Evolutionary conservation across 2,797 vertebrate species (phyloP).

Genomic region (Urocyon cinereoargenteus): DNA sequence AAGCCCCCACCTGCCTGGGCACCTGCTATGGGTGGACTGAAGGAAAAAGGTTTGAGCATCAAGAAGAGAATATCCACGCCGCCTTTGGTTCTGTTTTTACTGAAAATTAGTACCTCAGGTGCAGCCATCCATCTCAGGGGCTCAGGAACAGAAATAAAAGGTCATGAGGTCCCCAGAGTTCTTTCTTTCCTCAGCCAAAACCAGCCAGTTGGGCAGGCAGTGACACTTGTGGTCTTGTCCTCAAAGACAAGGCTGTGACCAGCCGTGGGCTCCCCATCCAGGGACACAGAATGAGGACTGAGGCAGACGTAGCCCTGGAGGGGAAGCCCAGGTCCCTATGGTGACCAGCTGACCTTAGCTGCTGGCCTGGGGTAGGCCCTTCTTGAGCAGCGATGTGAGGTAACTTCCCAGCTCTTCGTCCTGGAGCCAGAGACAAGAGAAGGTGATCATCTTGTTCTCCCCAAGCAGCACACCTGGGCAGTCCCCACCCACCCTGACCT

Average conservation of each 20-base stretch:
- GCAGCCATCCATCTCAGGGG: too few relatives aligned
- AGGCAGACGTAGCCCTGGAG: neutral
- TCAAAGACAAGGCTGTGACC: neutral
- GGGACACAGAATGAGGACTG: neutral
- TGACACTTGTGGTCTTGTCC: neutral
- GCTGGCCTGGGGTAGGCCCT: slow-evolving; percentile 93
- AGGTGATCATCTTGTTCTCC: rapidly evolving
- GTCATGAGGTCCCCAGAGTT: neutral
- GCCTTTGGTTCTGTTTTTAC: neutral
- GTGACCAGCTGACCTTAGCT: slow-evolving; percentile 77
- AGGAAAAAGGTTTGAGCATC: neutral
- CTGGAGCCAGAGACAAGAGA: slow-evolving; percentile 81
- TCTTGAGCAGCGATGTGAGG: slow-evolving; percentile 95
- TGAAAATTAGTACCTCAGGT: neutral
- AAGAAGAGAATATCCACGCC: rapidly evolving
- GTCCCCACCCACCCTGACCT: neutral
- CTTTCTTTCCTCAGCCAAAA: slow-evolving; percentile 4
- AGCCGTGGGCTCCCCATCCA: neutral
- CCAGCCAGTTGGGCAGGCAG: rapidly evolving
- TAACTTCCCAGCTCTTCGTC: slow-evolving; percentile 98
- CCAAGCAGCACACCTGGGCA: neutral
- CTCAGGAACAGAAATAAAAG: slow-evolving; percentile 58
- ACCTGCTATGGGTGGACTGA: neutral
- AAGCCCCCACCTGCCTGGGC: neutral
- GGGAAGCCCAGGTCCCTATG: neutral